Base-by-base conservation (phyloP, 2,888 invertebrate species). In the Drosophila borealis region DNA sequence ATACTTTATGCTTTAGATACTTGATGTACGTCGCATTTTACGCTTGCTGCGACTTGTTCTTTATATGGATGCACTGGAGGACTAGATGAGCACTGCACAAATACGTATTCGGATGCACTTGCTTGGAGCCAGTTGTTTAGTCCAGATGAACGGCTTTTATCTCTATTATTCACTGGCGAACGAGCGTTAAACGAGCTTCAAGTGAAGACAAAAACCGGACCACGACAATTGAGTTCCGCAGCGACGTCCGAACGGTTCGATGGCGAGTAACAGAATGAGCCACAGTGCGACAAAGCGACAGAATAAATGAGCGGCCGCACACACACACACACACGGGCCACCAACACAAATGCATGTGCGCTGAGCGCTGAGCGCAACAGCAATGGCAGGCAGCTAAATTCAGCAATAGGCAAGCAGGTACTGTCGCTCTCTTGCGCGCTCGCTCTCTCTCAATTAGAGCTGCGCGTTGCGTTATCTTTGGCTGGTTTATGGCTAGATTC, bases 201-300 rank as follows among this genome's bases (percentile, higher is more conserved):
- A 54, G 45, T 37, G 45, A 54, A 77, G 53, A 54, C 48, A 44
- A 53, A 41, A 50, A 77, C 56, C 72, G 76, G 48, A 70, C 50
- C 66, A 65, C 48, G 72, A 63, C 66, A 54, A 36, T 37, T 44
- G 45, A 61, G 64, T 36, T 80, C 54, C 68, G 74, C 78, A 70
- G 74, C 63, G 62, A 82, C 80, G 76, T 90, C 90, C 86, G 83
- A 75, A 81, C 85, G 78, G 78, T 71, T 74, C 74, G 81, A 89
- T 77, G 81, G 87, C 77, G 86, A 86, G 84, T 78, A 83, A 88
- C 87, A 90, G 88, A 92, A 91, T 91, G 80, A 80, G 57, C 36
- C 17, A 25, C 64, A 45, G 64, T 61, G 64, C 61, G 76, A 57
- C 70, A 59, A 57, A 29, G 50, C 70, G 60, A 80, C 64, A 76